Evolutionary conservation across 1,140 invertebrate genomes (phyloP), one percentile per base, ranked within the genome.

Genomic region (Plutomurus gul): DNA sequence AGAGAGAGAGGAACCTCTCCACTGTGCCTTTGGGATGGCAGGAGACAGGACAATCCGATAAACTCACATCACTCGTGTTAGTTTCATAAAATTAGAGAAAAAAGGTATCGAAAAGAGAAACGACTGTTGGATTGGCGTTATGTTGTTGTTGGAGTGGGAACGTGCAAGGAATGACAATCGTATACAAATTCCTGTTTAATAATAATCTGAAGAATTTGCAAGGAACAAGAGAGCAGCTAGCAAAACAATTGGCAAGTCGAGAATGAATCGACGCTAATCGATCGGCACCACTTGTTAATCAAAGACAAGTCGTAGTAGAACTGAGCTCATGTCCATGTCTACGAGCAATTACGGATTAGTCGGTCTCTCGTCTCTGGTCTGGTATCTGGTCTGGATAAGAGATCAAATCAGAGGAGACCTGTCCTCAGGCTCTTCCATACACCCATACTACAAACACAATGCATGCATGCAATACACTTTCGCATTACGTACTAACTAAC

Each of bases 291-390:
- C 51, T 60, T 60, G 27, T 60, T 60, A 60, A 60, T 60, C 51
- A 60, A 60, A 60, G 51, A 60, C 51, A 4, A n/a, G 22, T 16
- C 5, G 51, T 8, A 56, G 27, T 6, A 60, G 51, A 33, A 60
- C 51, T 60, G 51, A 60, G 51, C 51, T 60, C 51, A 60, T 60
- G 51, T 60, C 51, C 22, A 60, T 60, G 51, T 33, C 51, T 60
- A 60, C n/a, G 25, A 60, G 51, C 51, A 60, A 60, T 60, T 60
- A 60, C 51, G 22, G 51, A 60, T 60, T n/a, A 60, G 51, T 27
- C 51, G 51, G 27, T 60, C 51, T 60, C 18, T 60, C 51, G 27
- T 30, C 16, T 60, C 18, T 11, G n/a, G n/a, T n/a, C n/a, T n/a
- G n/a, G n/a, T n/a, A n/a, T n/a, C 51, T 51, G 18, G 18, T 60